Percentiles rank a stretch among this genome's conserved stretches.
phyloP scores from a whole-genome alignment of 2,888 invertebrate species.

The Chymomyza amoena region DNA sequence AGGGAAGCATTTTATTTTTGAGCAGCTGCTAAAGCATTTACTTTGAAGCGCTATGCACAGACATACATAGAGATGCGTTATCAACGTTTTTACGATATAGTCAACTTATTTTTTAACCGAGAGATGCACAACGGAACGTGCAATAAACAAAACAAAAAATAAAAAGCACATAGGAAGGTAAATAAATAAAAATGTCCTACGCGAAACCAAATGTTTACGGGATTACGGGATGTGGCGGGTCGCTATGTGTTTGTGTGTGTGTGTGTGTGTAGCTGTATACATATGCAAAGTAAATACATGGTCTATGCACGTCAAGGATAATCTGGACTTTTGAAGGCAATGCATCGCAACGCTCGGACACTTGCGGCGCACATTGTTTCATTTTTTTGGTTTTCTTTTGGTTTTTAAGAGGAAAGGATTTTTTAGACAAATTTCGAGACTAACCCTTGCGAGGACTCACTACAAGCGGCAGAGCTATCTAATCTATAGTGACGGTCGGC shows the following conservation, averaged over 20 bases:
- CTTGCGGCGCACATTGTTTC: neutral
- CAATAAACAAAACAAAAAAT: neutral
- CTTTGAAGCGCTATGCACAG: slow-evolving; percentile 37
- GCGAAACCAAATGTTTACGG: slow-evolving; percentile 36
- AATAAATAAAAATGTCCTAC: slow-evolving; percentile 36
- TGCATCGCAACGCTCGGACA: neutral
- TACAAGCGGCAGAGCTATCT: slow-evolving; percentile 86
- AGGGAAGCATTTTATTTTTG: slow-evolving; percentile 43
- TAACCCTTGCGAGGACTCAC: slow-evolving; percentile 87
- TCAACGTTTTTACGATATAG: neutral
- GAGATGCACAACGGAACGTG: neutral
- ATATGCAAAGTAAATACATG: slow-evolving; percentile 53
- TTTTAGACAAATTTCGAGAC: slow-evolving; percentile 56
- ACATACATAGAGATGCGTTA: neutral
- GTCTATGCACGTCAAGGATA: slow-evolving; percentile 31
- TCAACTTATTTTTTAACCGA: neutral
- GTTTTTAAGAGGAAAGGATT: neutral
- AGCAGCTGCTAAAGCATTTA: neutral
- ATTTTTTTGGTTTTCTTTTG: neutral
- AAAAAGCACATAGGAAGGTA: slow-evolving; percentile 22
- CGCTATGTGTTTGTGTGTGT: slow-evolving; percentile 7
- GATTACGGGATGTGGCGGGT: neutral
- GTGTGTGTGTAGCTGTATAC: slow-evolving; percentile 8
- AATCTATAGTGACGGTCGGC: slow-evolving; percentile 92
- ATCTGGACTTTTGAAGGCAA: neutral